Conservation (phyloP, 2,797 vertebrate genomes). For the Chaetophractus vellerosus region DNA sequence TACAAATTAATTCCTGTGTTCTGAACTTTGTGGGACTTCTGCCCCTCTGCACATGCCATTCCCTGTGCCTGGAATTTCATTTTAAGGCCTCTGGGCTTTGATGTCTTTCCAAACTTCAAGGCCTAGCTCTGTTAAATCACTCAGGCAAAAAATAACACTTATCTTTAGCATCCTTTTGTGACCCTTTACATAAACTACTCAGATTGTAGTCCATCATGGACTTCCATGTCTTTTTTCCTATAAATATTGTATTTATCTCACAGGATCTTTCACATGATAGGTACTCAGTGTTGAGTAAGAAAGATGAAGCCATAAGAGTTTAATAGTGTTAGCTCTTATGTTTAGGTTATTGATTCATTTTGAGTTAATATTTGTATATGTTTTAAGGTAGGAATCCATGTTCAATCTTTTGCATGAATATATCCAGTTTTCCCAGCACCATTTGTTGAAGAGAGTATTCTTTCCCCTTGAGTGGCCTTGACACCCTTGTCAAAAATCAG, state of each 20-base stretch:
- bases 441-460: too few species aligned
- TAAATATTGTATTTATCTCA: not conserved
- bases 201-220: not conserved
- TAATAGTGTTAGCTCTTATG: too few species aligned
- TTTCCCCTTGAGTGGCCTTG: too few species aligned
- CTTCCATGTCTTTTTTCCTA: not conserved
- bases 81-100: not conserved
- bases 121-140: not conserved
- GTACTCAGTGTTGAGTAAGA: not conserved
- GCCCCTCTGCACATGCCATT: not conserved
- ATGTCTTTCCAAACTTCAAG: conserved; percentile 35
- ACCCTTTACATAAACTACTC: conserved; percentile 19
- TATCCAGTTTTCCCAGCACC: too few species aligned
- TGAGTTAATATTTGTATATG: too few species aligned
- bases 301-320: not conserved
- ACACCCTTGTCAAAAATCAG: too few species aligned
- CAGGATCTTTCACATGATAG: not conserved
- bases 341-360: too few species aligned
- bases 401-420: too few species aligned
- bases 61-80: not conserved
- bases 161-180: not conserved
- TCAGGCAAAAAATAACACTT: not conserved
- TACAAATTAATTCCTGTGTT: not conserved
- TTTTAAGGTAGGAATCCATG: too few species aligned
- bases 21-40: conserved; percentile 1